Conservation (phyloP, 1,140 invertebrate genomes). For the Araneus ventricosus region DNA sequence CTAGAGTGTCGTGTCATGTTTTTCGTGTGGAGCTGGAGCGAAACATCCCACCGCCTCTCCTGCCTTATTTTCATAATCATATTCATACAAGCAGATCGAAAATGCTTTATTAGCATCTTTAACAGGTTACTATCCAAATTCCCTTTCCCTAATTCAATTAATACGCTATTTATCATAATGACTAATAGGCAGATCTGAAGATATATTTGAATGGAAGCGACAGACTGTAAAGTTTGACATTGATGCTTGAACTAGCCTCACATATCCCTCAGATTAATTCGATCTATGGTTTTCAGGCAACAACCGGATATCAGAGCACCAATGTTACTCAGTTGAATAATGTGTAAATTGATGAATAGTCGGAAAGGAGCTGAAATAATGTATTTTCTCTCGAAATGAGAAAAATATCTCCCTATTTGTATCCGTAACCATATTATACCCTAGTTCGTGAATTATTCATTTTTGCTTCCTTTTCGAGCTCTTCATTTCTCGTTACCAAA, state of each 20-base stretch:
- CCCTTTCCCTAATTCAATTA: not conserved
- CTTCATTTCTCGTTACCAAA: not conserved
- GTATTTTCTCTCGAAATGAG: not conserved
- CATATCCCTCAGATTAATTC: not conserved
- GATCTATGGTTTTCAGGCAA: not conserved
- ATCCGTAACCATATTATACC: not conserved
- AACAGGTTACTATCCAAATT: not conserved
- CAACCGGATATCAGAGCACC: not conserved
- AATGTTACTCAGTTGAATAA: not conserved
- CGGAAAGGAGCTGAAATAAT: not conserved
- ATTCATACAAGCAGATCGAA: not conserved
- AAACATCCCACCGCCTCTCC: not conserved
- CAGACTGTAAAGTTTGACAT: conserved; percentile 20
- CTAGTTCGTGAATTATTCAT: not conserved
- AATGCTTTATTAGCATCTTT: not conserved
- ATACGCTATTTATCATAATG: not conserved
- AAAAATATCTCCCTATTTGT: not conserved
- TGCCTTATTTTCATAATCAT: not conserved
- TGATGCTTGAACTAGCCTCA: not conserved
- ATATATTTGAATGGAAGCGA: conserved; percentile 21
- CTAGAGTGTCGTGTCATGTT: not conserved
- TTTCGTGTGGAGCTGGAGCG: not conserved
- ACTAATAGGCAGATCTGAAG: conserved; percentile 8
- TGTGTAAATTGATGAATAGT: not conserved
- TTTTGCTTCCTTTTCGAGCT: not conserved